These are phyloP conservation scores for Heliothis peltigera DNA, from an alignment of 2,888 invertebrate genomes.

Conservation along the genomic window DNA sequence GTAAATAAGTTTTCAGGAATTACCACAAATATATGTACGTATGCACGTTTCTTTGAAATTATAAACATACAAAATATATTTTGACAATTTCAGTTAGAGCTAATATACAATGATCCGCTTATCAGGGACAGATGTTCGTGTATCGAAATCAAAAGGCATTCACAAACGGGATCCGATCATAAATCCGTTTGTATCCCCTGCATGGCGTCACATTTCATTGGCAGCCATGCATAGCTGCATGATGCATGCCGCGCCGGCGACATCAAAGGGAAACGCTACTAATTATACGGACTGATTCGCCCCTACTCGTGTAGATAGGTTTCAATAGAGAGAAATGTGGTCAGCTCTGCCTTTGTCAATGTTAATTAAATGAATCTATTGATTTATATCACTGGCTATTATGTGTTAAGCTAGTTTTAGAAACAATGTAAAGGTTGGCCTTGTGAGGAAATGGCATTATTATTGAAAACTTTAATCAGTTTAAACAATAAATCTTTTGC, in stretches of 20 bases:
- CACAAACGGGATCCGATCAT: slow-evolving; percentile 28
- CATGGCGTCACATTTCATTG: slow-evolving; percentile 24
- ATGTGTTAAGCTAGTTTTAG: too few species aligned
- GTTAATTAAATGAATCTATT: neutral
- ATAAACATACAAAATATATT: neutral
- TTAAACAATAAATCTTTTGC: too few species aligned
- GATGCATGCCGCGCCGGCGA: slow-evolving; percentile 5
- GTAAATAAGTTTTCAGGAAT: slow-evolving; percentile 16
- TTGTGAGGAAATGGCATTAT: too few species aligned
- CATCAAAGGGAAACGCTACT: slow-evolving; percentile 48
- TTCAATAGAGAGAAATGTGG: slow-evolving; percentile 12
- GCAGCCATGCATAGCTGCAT: slow-evolving; percentile 29
- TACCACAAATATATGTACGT: neutral
- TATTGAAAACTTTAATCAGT: too few species aligned
- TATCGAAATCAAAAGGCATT: slow-evolving; percentile 11
- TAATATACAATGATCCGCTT: neutral
- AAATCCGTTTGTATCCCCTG: neutral
- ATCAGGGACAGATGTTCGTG: neutral
- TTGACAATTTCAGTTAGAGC: neutral
- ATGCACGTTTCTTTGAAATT: neutral
- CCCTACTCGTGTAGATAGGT: slow-evolving; percentile 2
- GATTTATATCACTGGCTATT: too few species aligned
- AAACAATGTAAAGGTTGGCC: too few species aligned
- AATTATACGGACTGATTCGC: slow-evolving; percentile 22
- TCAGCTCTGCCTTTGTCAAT: neutral